Evolutionary conservation across 2,797 vertebrate genomes (phyloP).

Genomic region (Malacoraja senta): DNA sequence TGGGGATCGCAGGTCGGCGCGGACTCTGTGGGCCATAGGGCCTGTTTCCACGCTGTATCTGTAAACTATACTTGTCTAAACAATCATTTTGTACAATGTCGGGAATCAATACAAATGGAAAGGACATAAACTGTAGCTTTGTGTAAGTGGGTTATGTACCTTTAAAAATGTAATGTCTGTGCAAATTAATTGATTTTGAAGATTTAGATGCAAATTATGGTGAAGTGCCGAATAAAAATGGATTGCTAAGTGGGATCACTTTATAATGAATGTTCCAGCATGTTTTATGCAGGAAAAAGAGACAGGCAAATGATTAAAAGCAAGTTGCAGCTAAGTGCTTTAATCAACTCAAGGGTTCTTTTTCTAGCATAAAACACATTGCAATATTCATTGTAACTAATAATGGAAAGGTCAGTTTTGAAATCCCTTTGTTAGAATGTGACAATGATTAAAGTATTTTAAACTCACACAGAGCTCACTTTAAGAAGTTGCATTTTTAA

Average conservation of each 20-base stretch:
- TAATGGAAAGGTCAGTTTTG: conserved; percentile 16
- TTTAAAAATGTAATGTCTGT: neutral
- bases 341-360: conserved; percentile 30
- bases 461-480: neutral
- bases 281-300: conserved; percentile 30
- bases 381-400: conserved; percentile 11
- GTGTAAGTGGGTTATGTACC: neutral
- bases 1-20: too few species aligned
- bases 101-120: neutral
- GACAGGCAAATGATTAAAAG: conserved; percentile 19
- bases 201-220: conserved; percentile 26
- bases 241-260: conserved; percentile 32
- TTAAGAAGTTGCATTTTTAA: neutral
- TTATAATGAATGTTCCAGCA: conserved; percentile 31
- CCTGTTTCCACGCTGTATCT: too few species aligned
- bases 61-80: too few species aligned
- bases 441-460: conserved; percentile 19
- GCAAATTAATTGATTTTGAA: conserved; percentile 27
- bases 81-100: neutral
- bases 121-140: neutral
- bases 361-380: conserved; percentile 29
- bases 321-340: conserved; percentile 30
- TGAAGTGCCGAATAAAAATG: conserved; percentile 13
- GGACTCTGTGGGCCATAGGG: too few species aligned
- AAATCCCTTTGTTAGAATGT: conserved; percentile 26